Conservation (phyloP, 1,140 invertebrate genomes). For the Marisa cornuarietis region DNA sequence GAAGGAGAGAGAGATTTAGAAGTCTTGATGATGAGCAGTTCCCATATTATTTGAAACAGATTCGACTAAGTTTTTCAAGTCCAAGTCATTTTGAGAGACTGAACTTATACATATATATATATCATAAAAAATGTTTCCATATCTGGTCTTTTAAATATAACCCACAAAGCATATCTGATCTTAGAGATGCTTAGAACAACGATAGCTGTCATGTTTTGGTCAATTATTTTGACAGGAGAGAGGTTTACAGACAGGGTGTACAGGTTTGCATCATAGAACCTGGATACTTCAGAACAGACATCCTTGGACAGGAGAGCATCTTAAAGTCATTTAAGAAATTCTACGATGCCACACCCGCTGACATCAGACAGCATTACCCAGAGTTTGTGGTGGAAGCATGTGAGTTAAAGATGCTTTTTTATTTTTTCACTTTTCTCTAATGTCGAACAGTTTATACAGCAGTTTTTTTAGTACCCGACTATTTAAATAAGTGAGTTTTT, state of each 20-base stretch:
- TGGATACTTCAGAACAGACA: conserved; percentile 23
- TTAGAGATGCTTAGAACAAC: neutral
- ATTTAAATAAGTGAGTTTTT: too few species aligned
- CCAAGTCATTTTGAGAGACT: neutral
- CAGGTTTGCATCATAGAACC: conserved; percentile 27
- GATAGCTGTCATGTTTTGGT: neutral
- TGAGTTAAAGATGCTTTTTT: neutral
- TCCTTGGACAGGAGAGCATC: neutral
- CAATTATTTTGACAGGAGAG: conserved; percentile 1
- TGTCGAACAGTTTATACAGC: too few species aligned
- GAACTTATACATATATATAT: neutral
- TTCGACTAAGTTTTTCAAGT: neutral
- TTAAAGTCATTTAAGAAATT: neutral
- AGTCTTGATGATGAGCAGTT: neutral
- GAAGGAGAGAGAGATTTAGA: too few species aligned
- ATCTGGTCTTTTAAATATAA: neutral
- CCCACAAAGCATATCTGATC: neutral
- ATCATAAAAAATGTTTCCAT: neutral
- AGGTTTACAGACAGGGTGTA: conserved; percentile 20
- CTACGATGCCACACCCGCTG: neutral
- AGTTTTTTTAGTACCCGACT: too few species aligned
- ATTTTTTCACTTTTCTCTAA: too few species aligned
- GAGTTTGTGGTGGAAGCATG: neutral
- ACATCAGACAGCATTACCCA: conserved; percentile 4
- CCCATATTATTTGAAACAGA: neutral